Evolutionary conservation across 2,113 vertebrate species (phyloP).

Genomic region (Marcusenius ussheri): DNA sequence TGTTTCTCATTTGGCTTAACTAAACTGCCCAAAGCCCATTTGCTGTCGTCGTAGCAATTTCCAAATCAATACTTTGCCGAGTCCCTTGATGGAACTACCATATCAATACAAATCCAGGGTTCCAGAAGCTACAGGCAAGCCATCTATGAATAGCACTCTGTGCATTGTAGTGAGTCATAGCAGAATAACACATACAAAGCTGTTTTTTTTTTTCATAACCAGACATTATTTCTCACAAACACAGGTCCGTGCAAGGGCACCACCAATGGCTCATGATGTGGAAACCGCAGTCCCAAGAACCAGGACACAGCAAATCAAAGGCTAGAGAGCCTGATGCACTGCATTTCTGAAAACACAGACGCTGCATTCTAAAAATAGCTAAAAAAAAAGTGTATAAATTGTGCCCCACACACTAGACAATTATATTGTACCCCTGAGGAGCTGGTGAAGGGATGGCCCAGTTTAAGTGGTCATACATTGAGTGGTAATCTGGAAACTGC

Average conservation of each 20-base stretch:
- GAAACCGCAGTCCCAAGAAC: background rate
- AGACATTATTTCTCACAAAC: background rate
- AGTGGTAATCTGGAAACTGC: background rate
- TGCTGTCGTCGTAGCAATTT: constrained; percentile 10
- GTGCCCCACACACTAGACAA: background rate
- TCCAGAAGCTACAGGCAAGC: background rate
- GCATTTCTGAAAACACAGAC: background rate
- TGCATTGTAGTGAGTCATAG: background rate
- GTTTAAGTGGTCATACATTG: background rate
- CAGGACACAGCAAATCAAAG: background rate
- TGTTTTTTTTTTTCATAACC: background rate
- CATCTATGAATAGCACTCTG: constrained; percentile 1
- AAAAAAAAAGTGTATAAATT: background rate
- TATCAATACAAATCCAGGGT: constrained; percentile 9
- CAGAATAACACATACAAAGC: background rate
- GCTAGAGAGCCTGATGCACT: background rate
- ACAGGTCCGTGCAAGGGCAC: background rate
- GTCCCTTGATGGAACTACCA: constrained; percentile 1
- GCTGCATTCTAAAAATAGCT: background rate
- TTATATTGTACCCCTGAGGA: background rate
- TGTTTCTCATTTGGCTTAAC: background rate
- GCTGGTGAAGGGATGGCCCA: background rate
- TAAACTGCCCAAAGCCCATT: background rate
- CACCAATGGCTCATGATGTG: background rate
- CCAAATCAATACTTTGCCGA: background rate